A percentile compares a stretch with the other conserved stretches of the same genome.
phyloP scores from a whole-genome alignment of 1,140 invertebrate genomes.

The Aphidius gifuensis region DNA sequence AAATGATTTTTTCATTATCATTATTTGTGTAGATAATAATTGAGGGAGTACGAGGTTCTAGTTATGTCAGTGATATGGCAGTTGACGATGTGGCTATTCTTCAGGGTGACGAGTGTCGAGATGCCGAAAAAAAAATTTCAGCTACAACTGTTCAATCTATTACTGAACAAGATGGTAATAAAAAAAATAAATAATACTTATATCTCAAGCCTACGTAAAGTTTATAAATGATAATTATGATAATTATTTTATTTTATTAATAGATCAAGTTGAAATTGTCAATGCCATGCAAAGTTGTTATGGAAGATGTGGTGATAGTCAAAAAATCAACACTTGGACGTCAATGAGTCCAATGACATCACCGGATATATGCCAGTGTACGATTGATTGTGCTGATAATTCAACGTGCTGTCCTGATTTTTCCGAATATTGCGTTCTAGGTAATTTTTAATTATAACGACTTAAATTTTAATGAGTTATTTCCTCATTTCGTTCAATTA shows the following conservation, averaged over 20 bases:
- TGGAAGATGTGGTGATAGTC: slow-evolving; percentile 40
- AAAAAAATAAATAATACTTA: background rate
- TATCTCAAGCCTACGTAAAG: too few relatives aligned
- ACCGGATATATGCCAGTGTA: slow-evolving; percentile 48
- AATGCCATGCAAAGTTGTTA: slow-evolving; percentile 45
- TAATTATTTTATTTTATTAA: slow-evolving; percentile 7
- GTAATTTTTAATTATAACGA: slow-evolving; percentile 32
- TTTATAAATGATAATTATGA: too few relatives aligned
- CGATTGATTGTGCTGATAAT: slow-evolving; percentile 47
- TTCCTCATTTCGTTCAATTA: background rate
- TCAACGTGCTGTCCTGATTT: slow-evolving; percentile 54
- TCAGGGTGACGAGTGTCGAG: slow-evolving; percentile 52
- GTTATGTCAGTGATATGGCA: slow-evolving; percentile 71
- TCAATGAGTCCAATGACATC: slow-evolving; percentile 23
- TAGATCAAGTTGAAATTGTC: slow-evolving; percentile 49
- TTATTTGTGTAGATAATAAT: slow-evolving; percentile 59
- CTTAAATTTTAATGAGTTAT: background rate
- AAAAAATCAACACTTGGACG: slow-evolving; percentile 24
- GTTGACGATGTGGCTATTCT: slow-evolving; percentile 69
- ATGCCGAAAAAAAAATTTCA: slow-evolving; percentile 24
- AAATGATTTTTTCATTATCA: slow-evolving; percentile 3
- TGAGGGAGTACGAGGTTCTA: slow-evolving; percentile 64
- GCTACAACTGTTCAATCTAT: slow-evolving; percentile 19
- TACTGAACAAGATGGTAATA: slow-evolving; percentile 35
- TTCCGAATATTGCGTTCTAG: slow-evolving; percentile 47